These are phyloP conservation scores for Malacosoma neustria DNA, from an alignment of 2,888 invertebrate species.

Conservation along the genomic window DNA sequence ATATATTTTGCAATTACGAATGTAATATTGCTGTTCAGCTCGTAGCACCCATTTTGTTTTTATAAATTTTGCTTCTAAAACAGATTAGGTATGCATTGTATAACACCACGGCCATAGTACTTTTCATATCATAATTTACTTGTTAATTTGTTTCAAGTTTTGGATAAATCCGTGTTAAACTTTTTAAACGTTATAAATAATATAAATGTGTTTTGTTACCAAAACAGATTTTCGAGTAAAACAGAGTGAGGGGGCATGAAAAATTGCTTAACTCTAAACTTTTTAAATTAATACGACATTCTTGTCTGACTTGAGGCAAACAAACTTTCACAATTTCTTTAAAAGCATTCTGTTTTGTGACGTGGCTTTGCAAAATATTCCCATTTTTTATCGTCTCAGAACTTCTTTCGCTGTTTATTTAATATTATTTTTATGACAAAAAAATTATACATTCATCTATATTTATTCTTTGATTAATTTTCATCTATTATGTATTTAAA, in stretches of 20 bases:
- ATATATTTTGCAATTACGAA: too few relatives aligned
- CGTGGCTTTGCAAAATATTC: slow-evolving; percentile 15
- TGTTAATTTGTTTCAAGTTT: too few relatives aligned
- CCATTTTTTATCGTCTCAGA: slow-evolving; percentile 12
- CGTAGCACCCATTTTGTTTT: too few relatives aligned
- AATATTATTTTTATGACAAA: background rate
- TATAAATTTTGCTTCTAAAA: too few relatives aligned
- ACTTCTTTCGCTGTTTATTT: background rate
- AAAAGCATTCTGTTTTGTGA: slow-evolving; percentile 13
- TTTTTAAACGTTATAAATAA: background rate
- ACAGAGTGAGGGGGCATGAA: slow-evolving; percentile 13
- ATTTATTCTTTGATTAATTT: too few relatives aligned
- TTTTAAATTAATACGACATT: slow-evolving; percentile 27
- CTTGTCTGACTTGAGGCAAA: slow-evolving; percentile 19
- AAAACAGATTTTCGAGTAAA: slow-evolving; percentile 15
- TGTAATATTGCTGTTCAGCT: too few relatives aligned
- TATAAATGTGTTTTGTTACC: slow-evolving; percentile 11
- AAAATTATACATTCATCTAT: too few relatives aligned
- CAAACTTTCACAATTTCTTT: slow-evolving; percentile 21
- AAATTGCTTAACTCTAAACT: slow-evolving; percentile 21
- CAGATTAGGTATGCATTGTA: too few relatives aligned
- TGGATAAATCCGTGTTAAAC: background rate
- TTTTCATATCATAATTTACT: too few relatives aligned
- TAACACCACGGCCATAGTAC: too few relatives aligned
- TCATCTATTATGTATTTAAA: too few relatives aligned